A percentile compares a stretch with the other conserved stretches of the same genome.
These are phyloP conservation scores for Perodicticus potto DNA, from an alignment of 2,797 vertebrate genomes.

Conservation along the genomic window DNA sequence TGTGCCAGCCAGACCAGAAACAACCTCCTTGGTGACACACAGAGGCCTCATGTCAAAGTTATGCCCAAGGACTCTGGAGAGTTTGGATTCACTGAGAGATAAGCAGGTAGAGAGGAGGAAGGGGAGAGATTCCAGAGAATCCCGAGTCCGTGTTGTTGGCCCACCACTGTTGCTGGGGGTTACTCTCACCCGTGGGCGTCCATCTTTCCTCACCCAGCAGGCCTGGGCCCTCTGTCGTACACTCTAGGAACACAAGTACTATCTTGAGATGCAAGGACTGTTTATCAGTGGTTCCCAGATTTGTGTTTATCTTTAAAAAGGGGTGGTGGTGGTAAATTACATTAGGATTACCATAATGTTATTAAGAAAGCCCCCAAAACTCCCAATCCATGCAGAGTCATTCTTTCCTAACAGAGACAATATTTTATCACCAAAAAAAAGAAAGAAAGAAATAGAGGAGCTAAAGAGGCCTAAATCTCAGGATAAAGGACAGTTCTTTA, in stretches of 20 bases:
- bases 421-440: not conserved
- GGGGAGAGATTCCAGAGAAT: not conserved
- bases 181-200: not conserved
- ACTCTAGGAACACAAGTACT: not conserved
- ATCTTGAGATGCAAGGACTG: not conserved
- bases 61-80: not conserved
- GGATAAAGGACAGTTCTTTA: slow-evolving; percentile 7
- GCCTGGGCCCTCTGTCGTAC: not conserved
- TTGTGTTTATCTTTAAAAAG: slow-evolving; percentile 42
- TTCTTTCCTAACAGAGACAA: slow-evolving; percentile 38
- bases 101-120: not conserved
- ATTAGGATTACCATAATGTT: slow-evolving; percentile 53
- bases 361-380: slow-evolving; percentile 71
- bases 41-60: not conserved
- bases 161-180: too few species aligned
- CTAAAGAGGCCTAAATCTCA: not conserved
- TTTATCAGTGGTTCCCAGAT: slow-evolving; percentile 5
- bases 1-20: not conserved
- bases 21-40: not conserved
- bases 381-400: slow-evolving; percentile 50
- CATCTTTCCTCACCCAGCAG: not conserved
- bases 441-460: not conserved
- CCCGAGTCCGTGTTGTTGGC: not conserved
- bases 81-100: not conserved
- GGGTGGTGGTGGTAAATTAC: not conserved